Evolutionary conservation across 2,797 vertebrate species (phyloP).

Genomic region (Iguana delicatissima): DNA sequence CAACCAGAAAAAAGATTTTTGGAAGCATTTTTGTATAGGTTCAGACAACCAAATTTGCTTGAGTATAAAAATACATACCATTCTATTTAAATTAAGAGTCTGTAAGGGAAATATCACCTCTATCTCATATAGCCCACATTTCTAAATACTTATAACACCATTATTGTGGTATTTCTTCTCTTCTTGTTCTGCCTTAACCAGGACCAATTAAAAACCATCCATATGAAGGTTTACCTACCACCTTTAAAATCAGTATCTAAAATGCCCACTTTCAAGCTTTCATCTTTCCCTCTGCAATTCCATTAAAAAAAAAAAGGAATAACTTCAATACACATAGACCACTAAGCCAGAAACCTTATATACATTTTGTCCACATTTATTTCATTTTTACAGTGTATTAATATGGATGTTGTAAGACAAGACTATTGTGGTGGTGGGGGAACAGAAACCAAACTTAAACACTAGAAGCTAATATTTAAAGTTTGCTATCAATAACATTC

Average conservation of each 20-base stretch:
- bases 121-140: neutral
- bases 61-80: neutral
- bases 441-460: conserved; percentile 54
- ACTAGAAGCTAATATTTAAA: conserved; percentile 56
- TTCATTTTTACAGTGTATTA: conserved; percentile 75
- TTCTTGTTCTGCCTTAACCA: neutral
- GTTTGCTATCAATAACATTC: conserved; percentile 60
- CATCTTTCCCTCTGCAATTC: neutral
- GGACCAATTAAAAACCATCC: neutral
- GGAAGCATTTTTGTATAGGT: neutral
- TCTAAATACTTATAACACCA: neutral
- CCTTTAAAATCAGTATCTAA: neutral
- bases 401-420: conserved; percentile 55
- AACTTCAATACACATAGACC: neutral
- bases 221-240: neutral
- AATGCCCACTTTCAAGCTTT: neutral
- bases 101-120: neutral
- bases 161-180: neutral
- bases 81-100: neutral
- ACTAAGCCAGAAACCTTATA: conserved; percentile 57
- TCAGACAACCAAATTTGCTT: neutral
- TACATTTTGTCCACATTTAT: conserved; percentile 69
- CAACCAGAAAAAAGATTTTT: neutral
- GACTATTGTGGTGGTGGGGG: conserved; percentile 27
- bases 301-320: neutral